Base-by-base conservation (phyloP, 2,113 vertebrate species). In the Phoxinus phoxinus region DNA sequence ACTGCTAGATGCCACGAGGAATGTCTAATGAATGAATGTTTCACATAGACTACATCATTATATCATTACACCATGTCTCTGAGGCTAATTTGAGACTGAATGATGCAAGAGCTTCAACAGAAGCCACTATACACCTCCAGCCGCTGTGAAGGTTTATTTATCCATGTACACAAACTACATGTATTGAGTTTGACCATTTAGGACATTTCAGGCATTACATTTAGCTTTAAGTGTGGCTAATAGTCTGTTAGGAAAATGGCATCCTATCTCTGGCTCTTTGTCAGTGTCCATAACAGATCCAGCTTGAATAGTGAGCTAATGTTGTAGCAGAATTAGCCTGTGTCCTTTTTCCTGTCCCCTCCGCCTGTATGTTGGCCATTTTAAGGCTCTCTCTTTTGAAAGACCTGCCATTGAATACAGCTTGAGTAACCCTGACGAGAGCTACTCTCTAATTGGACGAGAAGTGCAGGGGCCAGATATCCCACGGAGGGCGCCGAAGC, bases 361-460 rank as follows among this genome's bases (percentile, higher is more conserved):
- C 1, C 3, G 15, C 84, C 48, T 63, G 48, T 80, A 85, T 35
- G 77, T 86, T 84, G 71, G 82, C 81, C 85, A 17, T 81, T 90
- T 81, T 82, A 83, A 61, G 48, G 32, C 82, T 59, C 72, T 51
- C 44, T 82, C 84, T 84, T 87, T 46, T 27, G 7, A 80, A 63
- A 80, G 37, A 46, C 58, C 78, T 81, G 25, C 79, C 10, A 48
- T 67, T 81, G 61, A 81, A 81, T 67, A 69, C 79, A 67, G 61
- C 61, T 71, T 51, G 78, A 90, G 86, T 84, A 86, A 80, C 83
- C 89, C 75, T 86, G 83, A 90, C 30, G 11, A 92, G 84, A 87
- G 75, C 53, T 19, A 81, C 48, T 48, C 7, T 84, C 77, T 89
- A 90, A 89, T 78, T 85, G 77, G 84, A 30, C 17, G 71, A 82